Conservation (phyloP, 2,888 invertebrate genomes). For the Parascotia fuliginaria region DNA sequence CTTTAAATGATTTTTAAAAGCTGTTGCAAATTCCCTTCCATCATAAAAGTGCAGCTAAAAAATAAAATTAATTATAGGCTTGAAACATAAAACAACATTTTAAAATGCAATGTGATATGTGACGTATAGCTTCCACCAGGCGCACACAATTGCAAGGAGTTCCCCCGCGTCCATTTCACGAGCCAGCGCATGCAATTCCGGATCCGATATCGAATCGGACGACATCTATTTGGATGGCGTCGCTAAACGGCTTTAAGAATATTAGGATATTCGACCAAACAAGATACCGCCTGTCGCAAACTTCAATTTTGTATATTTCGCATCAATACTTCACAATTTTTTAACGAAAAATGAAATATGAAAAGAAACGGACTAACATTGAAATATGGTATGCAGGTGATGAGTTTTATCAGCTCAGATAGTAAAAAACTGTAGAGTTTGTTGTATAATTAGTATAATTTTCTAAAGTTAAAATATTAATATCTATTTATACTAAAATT, state of each 20-base stretch:
- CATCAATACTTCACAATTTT: background rate
- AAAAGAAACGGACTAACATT: background rate
- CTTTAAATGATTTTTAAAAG: too few species aligned
- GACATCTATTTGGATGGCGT: conserved; percentile 30
- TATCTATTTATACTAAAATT: too few species aligned
- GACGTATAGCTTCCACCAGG: too few species aligned
- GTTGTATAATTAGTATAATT: too few species aligned
- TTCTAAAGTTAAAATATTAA: too few species aligned
- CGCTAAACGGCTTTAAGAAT: conserved; percentile 37
- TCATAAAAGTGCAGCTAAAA: too few species aligned
- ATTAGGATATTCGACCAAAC: conserved; percentile 21
- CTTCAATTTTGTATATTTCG: conserved; percentile 20
- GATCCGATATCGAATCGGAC: conserved; percentile 33
- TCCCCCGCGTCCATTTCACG: conserved; percentile 51
- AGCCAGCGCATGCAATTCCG: conserved; percentile 52
- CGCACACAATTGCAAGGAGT: conserved; percentile 16
- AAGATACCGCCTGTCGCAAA: conserved; percentile 4
- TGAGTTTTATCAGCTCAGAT: too few species aligned
- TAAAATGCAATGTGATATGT: too few species aligned
- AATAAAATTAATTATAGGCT: too few species aligned
- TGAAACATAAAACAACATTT: too few species aligned
- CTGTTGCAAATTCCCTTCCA: too few species aligned
- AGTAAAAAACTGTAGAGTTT: too few species aligned
- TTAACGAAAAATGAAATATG: background rate
- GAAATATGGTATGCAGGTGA: background rate